Percentiles rank a stretch among this genome's conserved stretches.
phyloP scores from a whole-genome alignment of 35 echinoderm and acorn worm genomes.

The Acanthaster planci region DNA sequence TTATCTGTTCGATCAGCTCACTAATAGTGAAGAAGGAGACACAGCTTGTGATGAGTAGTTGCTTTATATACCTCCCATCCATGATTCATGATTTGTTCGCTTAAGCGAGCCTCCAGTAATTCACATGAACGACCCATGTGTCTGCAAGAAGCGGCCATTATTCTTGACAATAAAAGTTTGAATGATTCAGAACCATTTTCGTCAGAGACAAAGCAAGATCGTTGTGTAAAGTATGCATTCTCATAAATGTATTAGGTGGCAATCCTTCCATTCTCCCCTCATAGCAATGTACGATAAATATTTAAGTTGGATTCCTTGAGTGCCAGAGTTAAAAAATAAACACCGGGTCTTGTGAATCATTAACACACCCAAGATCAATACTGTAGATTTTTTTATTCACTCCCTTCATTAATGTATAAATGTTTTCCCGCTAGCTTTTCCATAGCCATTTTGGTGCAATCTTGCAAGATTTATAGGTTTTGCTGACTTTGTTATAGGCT shows the following conservation, averaged over 20 bases:
- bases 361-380: slow-evolving; percentile 27
- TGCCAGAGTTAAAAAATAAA: slow-evolving; percentile 27
- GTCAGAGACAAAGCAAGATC: slow-evolving; percentile 7
- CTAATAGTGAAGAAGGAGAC: background rate
- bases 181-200: slow-evolving; percentile 18
- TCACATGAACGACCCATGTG: background rate
- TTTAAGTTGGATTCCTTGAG: slow-evolving; percentile 21
- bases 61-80: background rate
- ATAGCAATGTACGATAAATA: slow-evolving; percentile 29
- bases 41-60: slow-evolving; percentile 6
- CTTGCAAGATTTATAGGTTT: slow-evolving; percentile 29
- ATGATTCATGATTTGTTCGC: slow-evolving; percentile 4
- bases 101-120: background rate
- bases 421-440: slow-evolving; percentile 18
- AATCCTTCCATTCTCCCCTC: background rate
- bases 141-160: background rate
- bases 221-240: slow-evolving; percentile 14
- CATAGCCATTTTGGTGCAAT: slow-evolving; percentile 2
- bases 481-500: slow-evolving; percentile 15
- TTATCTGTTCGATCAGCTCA: too few species aligned
- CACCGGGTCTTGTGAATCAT: slow-evolving; percentile 13
- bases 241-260: slow-evolving; percentile 31
- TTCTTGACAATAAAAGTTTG: slow-evolving; percentile 29
- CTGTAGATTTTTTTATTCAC: slow-evolving; percentile 22
- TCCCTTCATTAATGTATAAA: slow-evolving; percentile 21